Evolutionary conservation across 2,888 invertebrate genomes (phyloP), one percentile per base, ranked within the genome.

Genomic region (Miltochrista miniata): DNA sequence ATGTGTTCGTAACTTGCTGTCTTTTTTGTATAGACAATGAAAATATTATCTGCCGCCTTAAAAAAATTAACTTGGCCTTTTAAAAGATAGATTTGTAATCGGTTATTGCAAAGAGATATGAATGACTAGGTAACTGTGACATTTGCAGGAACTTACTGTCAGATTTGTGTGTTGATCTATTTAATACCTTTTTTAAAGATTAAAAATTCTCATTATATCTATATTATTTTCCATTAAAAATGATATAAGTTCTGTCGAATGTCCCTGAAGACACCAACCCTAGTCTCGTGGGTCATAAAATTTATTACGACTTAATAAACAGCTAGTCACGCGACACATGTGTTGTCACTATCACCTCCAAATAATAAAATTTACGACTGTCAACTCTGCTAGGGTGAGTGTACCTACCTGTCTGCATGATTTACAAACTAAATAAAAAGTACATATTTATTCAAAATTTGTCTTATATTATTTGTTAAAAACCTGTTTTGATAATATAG

Each of bases 301-400:
- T 89, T 85, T 90, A 91, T 90, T 87, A 87, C 85, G 78, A 84
- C 81, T 86, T 87, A 87, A 90, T 91, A 89, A 87, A 81, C 81
- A 77, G 67, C 76, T 69, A 81, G 81, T 85, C 83, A 86, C 81
- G 81, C 82, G 85, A 87, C 83, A 84, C 87, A 87, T 89, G 87
- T 84, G 87, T 84, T 70, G 72, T 68, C 79, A 81, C 79, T 81
- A 85, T 84, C 81, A 77, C 80, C 82, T 65, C 70, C 70, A 75
- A 67, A 74, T 85, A 83, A n/a, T n/a, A n/a, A n/a, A n/a, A 91
- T 90, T 90, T 91, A 91, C 76, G 87, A 85, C 79, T 62, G 5
- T 5, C 18, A 24, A 4, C 18, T 24, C 18, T 24, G 5, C 70
- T 68, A 78, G 86, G 88, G 83, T 76, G 74, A 70, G 60, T 74